A percentile compares a stretch with the other conserved stretches of the same genome.
Evolutionary conservation across 2,797 vertebrate species (phyloP).

Genomic region (Austrolebias charrua): DNA sequence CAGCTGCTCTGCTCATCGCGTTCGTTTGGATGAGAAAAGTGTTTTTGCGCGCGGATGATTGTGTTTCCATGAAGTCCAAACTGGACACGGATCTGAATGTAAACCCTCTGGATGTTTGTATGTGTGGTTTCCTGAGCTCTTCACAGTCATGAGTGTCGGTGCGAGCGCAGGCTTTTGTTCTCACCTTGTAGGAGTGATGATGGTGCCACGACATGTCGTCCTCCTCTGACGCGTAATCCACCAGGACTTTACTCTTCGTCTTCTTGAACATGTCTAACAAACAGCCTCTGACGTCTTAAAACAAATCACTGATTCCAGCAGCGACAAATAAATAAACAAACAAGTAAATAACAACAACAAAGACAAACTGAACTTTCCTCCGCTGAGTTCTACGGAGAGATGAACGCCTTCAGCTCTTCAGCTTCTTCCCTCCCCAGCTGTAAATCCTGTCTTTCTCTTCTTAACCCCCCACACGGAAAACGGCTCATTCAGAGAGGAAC

Average conservation of each 20-base stretch:
- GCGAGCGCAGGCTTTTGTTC: background rate
- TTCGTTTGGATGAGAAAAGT: background rate
- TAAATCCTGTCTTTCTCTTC: constrained; percentile 11
- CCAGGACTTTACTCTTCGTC: constrained; percentile 90
- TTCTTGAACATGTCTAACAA: constrained; percentile 85
- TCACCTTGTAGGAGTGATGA: constrained; percentile 82
- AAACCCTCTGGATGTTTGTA: background rate
- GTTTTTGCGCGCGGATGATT: background rate
- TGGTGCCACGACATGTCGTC: constrained; percentile 85
- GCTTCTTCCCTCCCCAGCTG: constrained; percentile 17
- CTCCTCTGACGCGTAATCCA: constrained; percentile 91
- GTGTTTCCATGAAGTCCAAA: no score
- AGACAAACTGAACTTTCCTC: background rate
- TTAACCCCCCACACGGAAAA: constrained; percentile 7
- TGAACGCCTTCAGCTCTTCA: constrained; percentile 32
- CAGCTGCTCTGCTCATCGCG: no score
- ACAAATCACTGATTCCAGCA: no score
- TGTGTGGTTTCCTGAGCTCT: no score
- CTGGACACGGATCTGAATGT: background rate
- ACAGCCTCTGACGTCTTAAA: background rate
- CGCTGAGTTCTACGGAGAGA: constrained; percentile 17
- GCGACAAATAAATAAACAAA: background rate
- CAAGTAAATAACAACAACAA: no score
- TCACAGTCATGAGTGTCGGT: background rate
- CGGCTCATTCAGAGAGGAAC: constrained; percentile 37